Evolutionary conservation across 2,113 vertebrate species (phyloP).

Genomic region (Seriola rivoliana): DNA sequence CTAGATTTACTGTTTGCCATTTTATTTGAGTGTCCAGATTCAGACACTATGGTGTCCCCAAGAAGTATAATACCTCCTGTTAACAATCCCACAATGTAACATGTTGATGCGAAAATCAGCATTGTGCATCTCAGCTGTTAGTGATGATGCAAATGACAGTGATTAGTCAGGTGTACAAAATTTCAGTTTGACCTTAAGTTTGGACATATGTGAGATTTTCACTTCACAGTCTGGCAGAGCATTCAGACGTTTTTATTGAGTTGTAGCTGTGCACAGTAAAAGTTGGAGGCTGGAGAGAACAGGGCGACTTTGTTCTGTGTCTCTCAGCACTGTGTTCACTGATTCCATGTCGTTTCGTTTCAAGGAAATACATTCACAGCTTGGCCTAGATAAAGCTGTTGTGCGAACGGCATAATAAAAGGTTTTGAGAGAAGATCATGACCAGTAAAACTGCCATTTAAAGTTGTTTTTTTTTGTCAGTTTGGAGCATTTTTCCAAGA

Average conservation of each 20-base stretch:
- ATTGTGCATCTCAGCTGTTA: too few relatives aligned
- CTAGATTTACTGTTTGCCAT: background rate
- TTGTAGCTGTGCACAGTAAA: background rate
- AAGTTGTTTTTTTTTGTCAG: slow-evolving; percentile 2
- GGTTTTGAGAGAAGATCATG: background rate
- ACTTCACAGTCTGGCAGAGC: too few relatives aligned
- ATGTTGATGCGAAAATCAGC: background rate
- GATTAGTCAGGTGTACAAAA: too few relatives aligned
- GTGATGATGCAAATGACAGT: too few relatives aligned
- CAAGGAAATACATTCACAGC: background rate
- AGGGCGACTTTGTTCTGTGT: background rate
- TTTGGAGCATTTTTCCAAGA: slow-evolving; percentile 10
- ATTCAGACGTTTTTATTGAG: too few relatives aligned
- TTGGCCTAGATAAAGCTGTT: slow-evolving; percentile 4
- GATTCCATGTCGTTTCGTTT: background rate
- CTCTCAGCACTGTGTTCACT: background rate
- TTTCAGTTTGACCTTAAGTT: too few relatives aligned
- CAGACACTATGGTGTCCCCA: too few relatives aligned
- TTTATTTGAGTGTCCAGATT: too few relatives aligned
- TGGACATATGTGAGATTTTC: too few relatives aligned
- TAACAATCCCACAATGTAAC: background rate
- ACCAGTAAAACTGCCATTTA: slow-evolving; percentile 29
- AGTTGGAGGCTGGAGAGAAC: background rate
- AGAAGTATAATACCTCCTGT: too few relatives aligned
- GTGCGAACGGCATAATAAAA: background rate